Evolutionary conservation across 2,113 vertebrate genomes (phyloP), one percentile per base, ranked within the genome.

Genomic region (Dasyornis broadbenti): DNA sequence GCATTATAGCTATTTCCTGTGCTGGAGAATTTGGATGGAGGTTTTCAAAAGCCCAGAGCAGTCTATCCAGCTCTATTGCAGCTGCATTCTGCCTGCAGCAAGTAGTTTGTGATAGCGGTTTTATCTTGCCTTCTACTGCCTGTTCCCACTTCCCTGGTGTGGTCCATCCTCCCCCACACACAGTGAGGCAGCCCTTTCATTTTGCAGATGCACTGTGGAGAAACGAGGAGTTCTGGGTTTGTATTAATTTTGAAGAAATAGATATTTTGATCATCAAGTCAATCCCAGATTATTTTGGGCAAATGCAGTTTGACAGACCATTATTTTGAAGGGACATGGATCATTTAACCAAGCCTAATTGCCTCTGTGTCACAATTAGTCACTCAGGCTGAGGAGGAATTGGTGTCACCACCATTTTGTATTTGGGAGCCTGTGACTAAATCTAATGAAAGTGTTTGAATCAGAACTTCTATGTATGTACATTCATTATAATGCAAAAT

Each of bases 341-440:
- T 97, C 96, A 95, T 97, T 97, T 97, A 96, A 97, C 97, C 37
- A 44, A 93, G 59, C 71, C 76, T 96, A 97, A 97, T 97, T 95
- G 95, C 83, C 59, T 90, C 89, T 94, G 68, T 93, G 81, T 93
- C 70, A 80, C 93, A 97, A 96, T 97, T 97, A 97, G 96, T 97
- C 96, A 96, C 70, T 88, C 3, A 0, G 33, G 70, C 80, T 94
- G 88, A 83, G 88, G 53, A 94, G 82, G 89, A 96, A 94, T 91
- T 66, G 54, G 92, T 81, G 85, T 75, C 70, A 83, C 84, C 77
- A 71, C 86, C 70, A 86, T 93, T 96, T 89, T 90, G 63, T 82
- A 49, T 47, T 77, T 80, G 81, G 75, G 50, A 96, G 30, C 56
- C 60, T 86, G 93, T 92, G 92, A 95, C 91, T 94, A 89, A 84